Base-by-base conservation (phyloP, 2,113 vertebrate species). In the Stigmatopora nigra region DNA sequence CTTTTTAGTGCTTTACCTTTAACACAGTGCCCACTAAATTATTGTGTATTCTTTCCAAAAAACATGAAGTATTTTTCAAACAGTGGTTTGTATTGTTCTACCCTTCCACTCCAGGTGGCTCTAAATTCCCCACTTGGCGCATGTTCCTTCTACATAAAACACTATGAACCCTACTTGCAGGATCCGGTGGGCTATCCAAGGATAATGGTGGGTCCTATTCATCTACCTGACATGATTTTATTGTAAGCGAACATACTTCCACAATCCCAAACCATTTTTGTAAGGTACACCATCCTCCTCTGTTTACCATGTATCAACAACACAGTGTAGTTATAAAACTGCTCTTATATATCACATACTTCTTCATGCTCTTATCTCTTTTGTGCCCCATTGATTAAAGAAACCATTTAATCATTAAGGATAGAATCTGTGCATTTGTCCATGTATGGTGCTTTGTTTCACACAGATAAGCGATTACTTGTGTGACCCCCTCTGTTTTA, bases 171-270 rank as follows among this genome's bases (percentile, higher is more conserved):
- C 0, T 97, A 96, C 81, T 89, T 95, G 81, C 90, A 91, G 7
- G 93, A 97, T 72, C 93, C 94, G 0, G 92, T 93, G 51, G 93
- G 90, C 48, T 98, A 93, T 73, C 93, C 94, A 69, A 93, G 89
- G 77, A 90, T 96, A 52, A 94, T 94, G 93, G 94, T 93, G 71
- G 78, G 88, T 68, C 31, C 58, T 63, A 59, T 19, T 61, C 41
- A 67, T 63, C 17, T 0, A 20, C n/a, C 13, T 56, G 13, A 25
- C 20, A 14, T 53, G 19, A 53, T 19, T 19, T 41, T 41, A 4
- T 41, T 41, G 2, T 4, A 41, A 41, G 38, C 38, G 7, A 41
- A 41, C 38, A 41, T 41, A 41, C 38, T 41, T 41, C 9, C 38
- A 41, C 38, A 41, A 10, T 41, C 38, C 9, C 5, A 41, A 41